Conservation (phyloP, 2,113 vertebrate species). For the Apeltes quadracus region DNA sequence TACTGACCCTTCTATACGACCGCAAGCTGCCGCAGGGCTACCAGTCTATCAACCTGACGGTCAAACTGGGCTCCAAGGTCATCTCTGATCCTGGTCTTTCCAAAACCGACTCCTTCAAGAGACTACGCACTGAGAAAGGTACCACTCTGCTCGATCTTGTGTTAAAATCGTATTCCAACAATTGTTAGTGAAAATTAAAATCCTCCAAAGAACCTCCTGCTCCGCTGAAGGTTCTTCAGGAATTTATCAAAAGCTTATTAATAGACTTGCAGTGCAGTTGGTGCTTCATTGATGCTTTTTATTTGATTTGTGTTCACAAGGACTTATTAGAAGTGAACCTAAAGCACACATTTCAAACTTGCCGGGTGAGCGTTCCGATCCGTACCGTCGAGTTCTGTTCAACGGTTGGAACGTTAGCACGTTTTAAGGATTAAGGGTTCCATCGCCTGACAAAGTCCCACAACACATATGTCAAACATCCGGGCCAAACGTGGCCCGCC, state of each 20-base stretch:
- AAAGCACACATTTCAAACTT: too few species aligned
- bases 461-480: too few species aligned
- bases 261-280: background rate
- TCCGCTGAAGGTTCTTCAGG: background rate
- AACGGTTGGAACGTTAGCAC: too few species aligned
- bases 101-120: constrained; percentile 98
- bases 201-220: background rate
- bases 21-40: constrained; percentile 97
- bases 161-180: background rate
- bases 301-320: background rate
- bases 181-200: background rate
- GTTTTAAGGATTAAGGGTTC: too few species aligned
- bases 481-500: too few species aligned
- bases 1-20: constrained; percentile 94
- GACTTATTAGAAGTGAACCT: too few species aligned
- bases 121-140: constrained; percentile 98
- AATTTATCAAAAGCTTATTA: background rate
- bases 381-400: too few species aligned
- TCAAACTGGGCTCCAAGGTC: constrained; percentile 97
- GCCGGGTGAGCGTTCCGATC: too few species aligned
- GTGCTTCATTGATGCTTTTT: too few species aligned
- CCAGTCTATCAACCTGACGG: constrained; percentile 93
- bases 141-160: background rate
- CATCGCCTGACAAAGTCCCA: too few species aligned
- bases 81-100: constrained; percentile 96